phyloP scores from a whole-genome alignment of 1,140 invertebrate genomes.

The Drosophila murphyi region DNA sequence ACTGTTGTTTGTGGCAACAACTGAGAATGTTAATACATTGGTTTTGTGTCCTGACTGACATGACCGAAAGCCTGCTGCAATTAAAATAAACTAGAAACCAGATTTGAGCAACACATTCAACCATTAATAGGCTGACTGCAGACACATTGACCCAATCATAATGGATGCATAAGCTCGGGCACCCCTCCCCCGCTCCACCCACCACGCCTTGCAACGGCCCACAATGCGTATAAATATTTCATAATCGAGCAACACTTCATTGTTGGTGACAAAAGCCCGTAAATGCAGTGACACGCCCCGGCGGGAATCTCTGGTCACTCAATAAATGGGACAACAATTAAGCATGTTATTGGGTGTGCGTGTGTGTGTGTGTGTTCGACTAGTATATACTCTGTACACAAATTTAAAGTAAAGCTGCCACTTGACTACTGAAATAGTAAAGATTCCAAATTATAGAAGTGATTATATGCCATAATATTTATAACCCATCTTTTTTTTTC shows the following conservation, averaged over 20 bases:
- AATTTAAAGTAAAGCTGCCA: not conserved
- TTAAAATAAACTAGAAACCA: constrained; percentile 6
- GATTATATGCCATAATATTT: no score
- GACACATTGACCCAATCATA: constrained; percentile 59
- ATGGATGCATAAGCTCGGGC: not conserved
- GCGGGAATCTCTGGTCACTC: constrained; percentile 32
- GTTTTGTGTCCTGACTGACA: not conserved
- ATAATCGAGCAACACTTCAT: constrained; percentile 75
- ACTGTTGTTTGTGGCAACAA: constrained; percentile 21
- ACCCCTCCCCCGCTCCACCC: not conserved
- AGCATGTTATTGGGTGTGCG: not conserved
- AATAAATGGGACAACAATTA: constrained; percentile 52
- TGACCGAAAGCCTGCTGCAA: not conserved
- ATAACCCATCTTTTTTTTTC: no score
- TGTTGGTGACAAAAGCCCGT: constrained; percentile 72
- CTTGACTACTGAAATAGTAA: no score
- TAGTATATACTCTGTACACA: not conserved
- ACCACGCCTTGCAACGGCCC: not conserved
- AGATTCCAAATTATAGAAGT: no score
- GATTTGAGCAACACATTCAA: not conserved
- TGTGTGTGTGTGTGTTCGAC: not conserved
- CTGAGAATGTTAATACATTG: constrained; percentile 32
- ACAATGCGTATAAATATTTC: constrained; percentile 74
- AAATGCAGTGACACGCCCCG: constrained; percentile 51
- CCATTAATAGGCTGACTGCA: constrained; percentile 27